A percentile compares a stretch with the other conserved stretches of the same genome.
These are phyloP conservation scores for Odontamblyopus rebecca DNA, from an alignment of 2,797 vertebrate species.

Conservation along the genomic window DNA sequence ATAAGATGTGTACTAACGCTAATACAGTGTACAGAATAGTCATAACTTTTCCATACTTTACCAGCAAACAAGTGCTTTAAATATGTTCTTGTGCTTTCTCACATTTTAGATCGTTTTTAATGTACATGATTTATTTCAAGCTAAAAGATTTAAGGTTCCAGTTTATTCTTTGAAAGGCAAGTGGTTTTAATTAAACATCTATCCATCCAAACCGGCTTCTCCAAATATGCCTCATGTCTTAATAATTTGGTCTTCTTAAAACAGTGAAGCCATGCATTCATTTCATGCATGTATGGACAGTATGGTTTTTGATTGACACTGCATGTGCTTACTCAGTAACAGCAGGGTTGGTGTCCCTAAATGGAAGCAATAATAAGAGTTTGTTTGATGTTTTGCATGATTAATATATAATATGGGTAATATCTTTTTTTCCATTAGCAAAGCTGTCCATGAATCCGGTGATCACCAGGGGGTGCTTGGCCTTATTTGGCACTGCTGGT, in stretches of 20 bases:
- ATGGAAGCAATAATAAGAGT: slow-evolving; percentile 19
- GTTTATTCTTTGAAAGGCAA: slow-evolving; percentile 25
- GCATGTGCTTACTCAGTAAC: slow-evolving; percentile 50
- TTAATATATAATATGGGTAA: slow-evolving; percentile 13
- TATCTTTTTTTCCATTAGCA: slow-evolving; percentile 17
- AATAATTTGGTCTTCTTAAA: not conserved
- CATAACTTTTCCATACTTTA: slow-evolving; percentile 30
- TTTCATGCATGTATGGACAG: slow-evolving; percentile 61
- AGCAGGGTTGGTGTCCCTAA: slow-evolving; percentile 21
- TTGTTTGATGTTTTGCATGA: slow-evolving; percentile 21
- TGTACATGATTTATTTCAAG: slow-evolving; percentile 43
- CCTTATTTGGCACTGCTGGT: slow-evolving; percentile 75
- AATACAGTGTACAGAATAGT: slow-evolving; percentile 53
- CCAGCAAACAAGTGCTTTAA: slow-evolving; percentile 40
- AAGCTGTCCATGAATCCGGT: slow-evolving; percentile 31
- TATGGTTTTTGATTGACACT: slow-evolving; percentile 41
- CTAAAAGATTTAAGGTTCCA: slow-evolving; percentile 29
- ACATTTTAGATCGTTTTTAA: slow-evolving; percentile 29
- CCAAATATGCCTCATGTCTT: slow-evolving; percentile 19
- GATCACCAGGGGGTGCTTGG: slow-evolving; percentile 31
- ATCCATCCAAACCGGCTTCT: slow-evolving; percentile 34
- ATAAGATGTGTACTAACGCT: slow-evolving; percentile 50
- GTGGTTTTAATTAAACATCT: slow-evolving; percentile 47
- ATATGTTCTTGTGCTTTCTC: slow-evolving; percentile 56
- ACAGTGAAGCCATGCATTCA: slow-evolving; percentile 66